Evolutionary conservation across 2,888 invertebrate species (phyloP).

Genomic region (Chymomyza caudatula): DNA sequence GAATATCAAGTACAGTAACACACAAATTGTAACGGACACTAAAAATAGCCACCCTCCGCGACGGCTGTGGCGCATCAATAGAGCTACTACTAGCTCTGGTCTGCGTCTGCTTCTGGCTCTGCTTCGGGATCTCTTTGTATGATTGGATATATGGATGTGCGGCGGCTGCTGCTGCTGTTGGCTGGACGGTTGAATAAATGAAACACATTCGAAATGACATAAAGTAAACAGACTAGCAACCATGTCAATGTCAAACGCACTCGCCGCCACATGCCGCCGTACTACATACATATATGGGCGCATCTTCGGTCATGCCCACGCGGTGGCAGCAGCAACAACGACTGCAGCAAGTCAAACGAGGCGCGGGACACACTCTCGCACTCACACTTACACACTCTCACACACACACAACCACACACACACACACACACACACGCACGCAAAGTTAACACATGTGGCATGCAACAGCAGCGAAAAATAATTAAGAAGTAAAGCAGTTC

Average conservation of each 20-base stretch:
- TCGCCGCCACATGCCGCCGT: slow-evolving; percentile 40
- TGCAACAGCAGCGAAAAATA: neutral
- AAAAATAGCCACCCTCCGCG: slow-evolving; percentile 74
- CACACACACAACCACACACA: neutral
- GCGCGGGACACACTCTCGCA: neutral
- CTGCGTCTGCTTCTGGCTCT: no score
- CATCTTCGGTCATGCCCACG: slow-evolving; percentile 22
- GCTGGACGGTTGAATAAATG: slow-evolving; percentile 56
- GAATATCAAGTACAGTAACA: slow-evolving; percentile 56
- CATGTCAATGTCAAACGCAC: slow-evolving; percentile 70
- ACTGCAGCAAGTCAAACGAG: neutral
- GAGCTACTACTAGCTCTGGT: no score
- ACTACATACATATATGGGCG: neutral
- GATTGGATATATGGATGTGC: neutral
- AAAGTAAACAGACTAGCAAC: slow-evolving; percentile 65
- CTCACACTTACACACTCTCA: slow-evolving; percentile 7
- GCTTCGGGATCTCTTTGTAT: neutral
- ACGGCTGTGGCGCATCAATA: slow-evolving; percentile 67
- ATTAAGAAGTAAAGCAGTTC: neutral
- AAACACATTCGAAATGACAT: slow-evolving; percentile 58
- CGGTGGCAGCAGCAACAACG: neutral
- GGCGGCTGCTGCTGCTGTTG: slow-evolving; percentile 23
- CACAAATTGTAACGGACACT: slow-evolving; percentile 69
- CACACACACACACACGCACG: slow-evolving; percentile 7
- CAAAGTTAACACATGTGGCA: no score